A percentile compares a stretch with the other conserved stretches of the same genome.
Evolutionary conservation across 2,113 vertebrate species (phyloP).

Genomic region (Nanger granti): DNA sequence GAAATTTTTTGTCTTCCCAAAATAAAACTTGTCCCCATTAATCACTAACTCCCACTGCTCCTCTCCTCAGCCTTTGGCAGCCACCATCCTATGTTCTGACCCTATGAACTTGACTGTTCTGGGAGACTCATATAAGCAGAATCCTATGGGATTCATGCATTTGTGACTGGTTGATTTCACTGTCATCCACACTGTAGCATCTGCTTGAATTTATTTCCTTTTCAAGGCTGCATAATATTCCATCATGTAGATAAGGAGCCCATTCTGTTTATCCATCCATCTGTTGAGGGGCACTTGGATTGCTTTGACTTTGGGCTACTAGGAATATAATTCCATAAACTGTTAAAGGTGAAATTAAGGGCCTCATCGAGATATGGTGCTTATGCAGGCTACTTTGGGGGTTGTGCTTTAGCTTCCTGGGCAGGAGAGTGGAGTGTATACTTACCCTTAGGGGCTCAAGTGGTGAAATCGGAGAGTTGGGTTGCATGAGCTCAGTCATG

Average conservation of each 20-base stretch:
- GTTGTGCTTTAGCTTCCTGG: not conserved
- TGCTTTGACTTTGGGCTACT: not conserved
- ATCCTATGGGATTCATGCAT: not conserved
- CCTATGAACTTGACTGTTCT: not conserved
- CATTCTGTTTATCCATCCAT: not conserved
- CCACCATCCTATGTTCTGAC: not conserved
- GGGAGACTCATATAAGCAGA: not conserved
- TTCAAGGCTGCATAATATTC: not conserved
- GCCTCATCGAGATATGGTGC: not conserved
- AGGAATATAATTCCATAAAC: not conserved
- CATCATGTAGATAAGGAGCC: accelerated
- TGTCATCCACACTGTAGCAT: not conserved
- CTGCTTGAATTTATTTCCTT: not conserved
- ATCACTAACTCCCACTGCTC: accelerated
- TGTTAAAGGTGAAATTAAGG: not conserved
- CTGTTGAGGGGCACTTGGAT: not conserved
- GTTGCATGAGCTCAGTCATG: not conserved
- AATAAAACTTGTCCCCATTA: not conserved
- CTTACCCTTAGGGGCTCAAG: not conserved
- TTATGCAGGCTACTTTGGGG: not conserved
- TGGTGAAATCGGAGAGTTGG: not conserved
- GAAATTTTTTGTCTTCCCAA: not conserved
- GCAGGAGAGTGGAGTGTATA: not conserved
- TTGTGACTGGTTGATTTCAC: not conserved
- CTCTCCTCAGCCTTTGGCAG: not conserved